These are phyloP conservation scores for Chaetorhynchus papuensis DNA, from an alignment of 2,113 vertebrate genomes.

Conservation along the genomic window DNA sequence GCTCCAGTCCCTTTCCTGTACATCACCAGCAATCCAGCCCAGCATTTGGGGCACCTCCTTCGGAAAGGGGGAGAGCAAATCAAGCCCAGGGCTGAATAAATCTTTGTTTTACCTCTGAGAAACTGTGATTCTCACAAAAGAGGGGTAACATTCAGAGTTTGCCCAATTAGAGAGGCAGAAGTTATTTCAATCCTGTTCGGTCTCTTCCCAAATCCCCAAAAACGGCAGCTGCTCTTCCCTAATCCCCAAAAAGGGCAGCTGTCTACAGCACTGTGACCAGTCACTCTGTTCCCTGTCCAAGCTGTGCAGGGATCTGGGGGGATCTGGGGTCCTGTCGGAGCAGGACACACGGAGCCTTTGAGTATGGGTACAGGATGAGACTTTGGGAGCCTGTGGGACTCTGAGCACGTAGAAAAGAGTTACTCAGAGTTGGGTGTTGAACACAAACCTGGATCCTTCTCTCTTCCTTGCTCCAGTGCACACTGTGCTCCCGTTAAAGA, in stretches of 20 bases:
- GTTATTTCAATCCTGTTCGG: neutral
- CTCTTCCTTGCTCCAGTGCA: neutral
- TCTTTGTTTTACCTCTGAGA: accelerated
- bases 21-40: neutral
- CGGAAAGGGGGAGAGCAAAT: neutral
- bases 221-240: neutral
- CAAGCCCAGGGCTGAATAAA: neutral
- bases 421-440: neutral
- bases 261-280: neutral
- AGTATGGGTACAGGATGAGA: neutral
- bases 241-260: neutral
- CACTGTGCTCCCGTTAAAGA: neutral
- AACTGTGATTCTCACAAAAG: neutral
- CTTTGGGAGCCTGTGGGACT: accelerated
- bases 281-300: neutral
- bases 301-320: neutral
- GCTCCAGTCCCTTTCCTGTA: neutral
- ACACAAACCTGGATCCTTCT: accelerated
- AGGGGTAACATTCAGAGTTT: neutral
- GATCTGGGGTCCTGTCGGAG: accelerated
- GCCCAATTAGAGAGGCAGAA: neutral
- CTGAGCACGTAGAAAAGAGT: neutral
- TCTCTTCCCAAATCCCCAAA: neutral
- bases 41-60: neutral
- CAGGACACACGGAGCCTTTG: neutral